Percentiles rank a stretch among this genome's conserved stretches.
phyloP scores from a whole-genome alignment of 2,113 vertebrate species.

The Mastomys natalensis region DNA sequence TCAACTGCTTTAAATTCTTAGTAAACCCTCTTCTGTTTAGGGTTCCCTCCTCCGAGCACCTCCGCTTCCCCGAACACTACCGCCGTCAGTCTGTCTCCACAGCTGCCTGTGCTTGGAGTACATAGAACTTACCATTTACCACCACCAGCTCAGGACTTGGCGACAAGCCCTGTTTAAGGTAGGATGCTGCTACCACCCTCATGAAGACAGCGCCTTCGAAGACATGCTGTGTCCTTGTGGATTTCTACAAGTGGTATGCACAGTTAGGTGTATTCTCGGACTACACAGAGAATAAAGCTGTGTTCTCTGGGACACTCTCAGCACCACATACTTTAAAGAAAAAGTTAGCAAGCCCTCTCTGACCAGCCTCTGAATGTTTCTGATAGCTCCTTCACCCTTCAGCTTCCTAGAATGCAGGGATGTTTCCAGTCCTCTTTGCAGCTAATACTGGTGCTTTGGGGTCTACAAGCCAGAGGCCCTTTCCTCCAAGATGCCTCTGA shows the following conservation, averaged over 20 bases:
- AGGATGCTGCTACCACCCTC: background rate
- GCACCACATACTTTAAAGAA: background rate
- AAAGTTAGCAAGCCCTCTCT: background rate
- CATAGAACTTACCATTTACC: background rate
- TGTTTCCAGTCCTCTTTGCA: background rate
- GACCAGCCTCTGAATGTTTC: background rate
- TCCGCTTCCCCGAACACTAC: too few species aligned
- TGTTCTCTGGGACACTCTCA: background rate
- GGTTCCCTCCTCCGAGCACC: background rate
- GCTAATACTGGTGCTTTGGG: background rate
- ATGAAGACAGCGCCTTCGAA: background rate
- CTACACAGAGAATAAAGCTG: background rate
- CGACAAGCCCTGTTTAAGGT: background rate
- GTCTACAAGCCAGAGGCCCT: background rate
- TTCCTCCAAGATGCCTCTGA: background rate
- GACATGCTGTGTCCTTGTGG: background rate
- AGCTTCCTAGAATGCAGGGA: background rate
- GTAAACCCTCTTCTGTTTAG: background rate
- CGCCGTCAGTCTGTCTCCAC: background rate
- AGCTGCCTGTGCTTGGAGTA: background rate
- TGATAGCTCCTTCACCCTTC: background rate
- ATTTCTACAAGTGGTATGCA: background rate
- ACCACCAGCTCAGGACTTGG: background rate
- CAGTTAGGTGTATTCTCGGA: background rate
- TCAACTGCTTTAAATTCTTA: background rate